Evolutionary conservation across 1,140 invertebrate genomes (phyloP), one percentile per base, ranked within the genome.

Genomic region (Piezodorus guildinii): DNA sequence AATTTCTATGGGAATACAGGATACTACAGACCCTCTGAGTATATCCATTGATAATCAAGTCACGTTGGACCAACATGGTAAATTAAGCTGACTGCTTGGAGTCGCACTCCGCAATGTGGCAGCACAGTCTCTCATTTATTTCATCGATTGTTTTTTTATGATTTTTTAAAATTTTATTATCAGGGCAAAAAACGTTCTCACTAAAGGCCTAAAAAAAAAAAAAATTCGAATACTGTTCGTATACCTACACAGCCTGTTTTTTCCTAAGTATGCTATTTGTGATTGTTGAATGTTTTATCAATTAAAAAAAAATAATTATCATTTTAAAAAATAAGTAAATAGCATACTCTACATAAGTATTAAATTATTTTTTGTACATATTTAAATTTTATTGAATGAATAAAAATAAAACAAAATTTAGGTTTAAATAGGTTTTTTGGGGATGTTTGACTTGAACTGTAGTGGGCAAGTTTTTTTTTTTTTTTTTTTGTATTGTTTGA

Each of bases 11-110:
- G 62, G 58, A 65, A 68, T 65, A 68, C 67, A 65, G 67, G 67
- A 65, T 60, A 67, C 61, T 51, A 64, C 65, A 65, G 27, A 65
- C 65, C 63, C 34, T 56, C 25, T 62, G 34, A 44, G 61, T 39
- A 65, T 65, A 65, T 65, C 56, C 64, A 65, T 44, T 63, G 67
- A 65, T 68, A 65, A 63, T 65, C 67, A 65, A 68, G 64, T 45
- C 60, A 65, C 56, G 49, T 64, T 66, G 67, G 67, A 68, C 67
- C 67, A 68, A 68, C 58, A 61, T 14, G 67, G 64, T 65, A 58
- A 43, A 62, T 64, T 61, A 65, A 60, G 12, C 21, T 10, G 21
- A 10, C 12, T 10, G 34, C 34, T 39, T 10, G 34, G 34, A 39
- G 34, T 10, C 2, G 27, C 3, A 30, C 27, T 30, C 12, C 34